Evolutionary conservation across 2,888 invertebrate genomes (phyloP).

Genomic region (Pammene aurita): DNA sequence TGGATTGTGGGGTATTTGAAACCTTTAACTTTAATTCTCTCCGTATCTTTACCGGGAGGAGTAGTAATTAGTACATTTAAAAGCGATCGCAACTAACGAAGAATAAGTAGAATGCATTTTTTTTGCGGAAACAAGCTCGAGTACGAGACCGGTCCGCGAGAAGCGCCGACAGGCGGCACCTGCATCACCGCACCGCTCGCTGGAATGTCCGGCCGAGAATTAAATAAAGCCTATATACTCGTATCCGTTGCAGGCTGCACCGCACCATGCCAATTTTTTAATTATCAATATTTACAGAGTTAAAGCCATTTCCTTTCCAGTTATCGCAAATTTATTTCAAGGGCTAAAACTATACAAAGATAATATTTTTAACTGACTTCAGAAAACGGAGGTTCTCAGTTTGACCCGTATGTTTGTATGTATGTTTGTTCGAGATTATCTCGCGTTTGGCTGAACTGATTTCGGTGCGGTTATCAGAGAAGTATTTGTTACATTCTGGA

Average conservation of each 20-base stretch:
- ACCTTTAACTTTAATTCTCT: not conserved
- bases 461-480: no score
- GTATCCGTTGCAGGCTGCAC: slow-evolving; percentile 8
- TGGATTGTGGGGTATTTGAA: no score
- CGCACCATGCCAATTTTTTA: not conserved
- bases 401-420: no score
- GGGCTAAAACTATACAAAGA: no score
- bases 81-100: slow-evolving; percentile 13
- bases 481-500: no score
- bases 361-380: no score
- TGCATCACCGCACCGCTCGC: slow-evolving; percentile 21
- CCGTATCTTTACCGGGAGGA: not conserved
- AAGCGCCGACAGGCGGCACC: slow-evolving; percentile 18
- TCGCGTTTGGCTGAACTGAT: no score
- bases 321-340: not conserved
- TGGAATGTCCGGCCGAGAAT: slow-evolving; percentile 30
- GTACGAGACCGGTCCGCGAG: slow-evolving; percentile 22
- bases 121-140: slow-evolving; percentile 32
- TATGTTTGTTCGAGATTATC: no score
- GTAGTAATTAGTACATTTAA: slow-evolving; percentile 2
- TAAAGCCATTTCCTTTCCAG: not conserved
- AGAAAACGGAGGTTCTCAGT: no score
- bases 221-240: slow-evolving; percentile 21
- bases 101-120: slow-evolving; percentile 30
- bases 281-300: not conserved